A percentile compares a stretch with the other conserved stretches of the same genome.
phyloP scores from a whole-genome alignment of 2,113 vertebrate species.

The Sardina pilchardus region DNA sequence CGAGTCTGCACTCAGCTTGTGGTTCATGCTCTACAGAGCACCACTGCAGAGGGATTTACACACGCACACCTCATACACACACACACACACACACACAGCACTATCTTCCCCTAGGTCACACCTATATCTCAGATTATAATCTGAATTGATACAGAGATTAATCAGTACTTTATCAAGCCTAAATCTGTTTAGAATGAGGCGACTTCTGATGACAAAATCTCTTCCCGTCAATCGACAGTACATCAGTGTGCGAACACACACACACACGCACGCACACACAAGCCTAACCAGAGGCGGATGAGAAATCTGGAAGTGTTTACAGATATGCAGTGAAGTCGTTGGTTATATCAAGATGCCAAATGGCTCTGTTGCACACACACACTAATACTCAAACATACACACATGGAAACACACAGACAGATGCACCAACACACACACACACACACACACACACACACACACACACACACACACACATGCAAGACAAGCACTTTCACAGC shows the following conservation, averaged over 20 bases:
- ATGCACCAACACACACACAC: conserved; percentile 4
- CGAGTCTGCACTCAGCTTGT: conserved; percentile 2
- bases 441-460: conserved; percentile 13
- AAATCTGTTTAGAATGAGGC: too few relatives aligned
- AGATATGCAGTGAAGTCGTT: background rate
- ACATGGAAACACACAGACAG: conserved; percentile 31
- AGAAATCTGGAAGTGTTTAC: background rate
- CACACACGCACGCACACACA: background rate
- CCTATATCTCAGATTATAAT: background rate
- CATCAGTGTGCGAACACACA: conserved; percentile 5
- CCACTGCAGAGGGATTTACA: conserved; percentile 18
- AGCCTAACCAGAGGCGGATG: background rate
- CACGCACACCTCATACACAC: background rate
- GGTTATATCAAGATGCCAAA: background rate
- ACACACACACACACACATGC: background rate
- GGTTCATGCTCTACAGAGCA: background rate
- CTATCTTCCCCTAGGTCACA: too few relatives aligned
- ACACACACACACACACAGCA: background rate
- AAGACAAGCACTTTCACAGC: too few relatives aligned
- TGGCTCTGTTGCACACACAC: background rate
- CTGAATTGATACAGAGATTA: too few relatives aligned
- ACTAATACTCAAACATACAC: background rate
- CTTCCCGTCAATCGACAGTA: too few relatives aligned
- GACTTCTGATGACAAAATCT: too few relatives aligned
- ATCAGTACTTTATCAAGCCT: too few relatives aligned